Conservation (phyloP, 1,140 invertebrate species). For the Popillia japonica region DNA sequence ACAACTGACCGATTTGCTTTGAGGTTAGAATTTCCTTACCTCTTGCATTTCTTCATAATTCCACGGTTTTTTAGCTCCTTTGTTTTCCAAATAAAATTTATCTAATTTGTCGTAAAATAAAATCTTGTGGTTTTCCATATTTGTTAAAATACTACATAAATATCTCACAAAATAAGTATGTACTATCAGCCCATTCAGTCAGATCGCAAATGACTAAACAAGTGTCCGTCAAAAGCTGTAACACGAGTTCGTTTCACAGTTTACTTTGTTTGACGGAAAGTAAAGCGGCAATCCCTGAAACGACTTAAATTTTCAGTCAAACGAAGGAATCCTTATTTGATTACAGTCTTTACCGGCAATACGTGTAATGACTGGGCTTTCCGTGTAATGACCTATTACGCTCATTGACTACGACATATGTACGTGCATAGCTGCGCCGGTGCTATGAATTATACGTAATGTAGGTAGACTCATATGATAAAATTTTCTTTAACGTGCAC, state of each 20-base stretch:
- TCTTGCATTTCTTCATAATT: conserved; percentile 24
- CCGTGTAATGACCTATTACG: background rate
- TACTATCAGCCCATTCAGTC: background rate
- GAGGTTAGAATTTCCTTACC: conserved; percentile 14
- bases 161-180: no score
- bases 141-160: no score
- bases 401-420: background rate
- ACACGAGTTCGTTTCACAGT: no score
- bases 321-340: conserved; percentile 9
- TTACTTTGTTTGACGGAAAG: background rate
- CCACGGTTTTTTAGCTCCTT: conserved; percentile 3
- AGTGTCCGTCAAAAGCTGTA: background rate
- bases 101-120: conserved; percentile 15
- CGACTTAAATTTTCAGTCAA: conserved; percentile 12
- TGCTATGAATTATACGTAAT: no score
- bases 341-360: conserved; percentile 14
- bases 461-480: no score
- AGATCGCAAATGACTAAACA: background rate
- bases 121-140: conserved; percentile 20
- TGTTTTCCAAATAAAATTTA: conserved; percentile 18
- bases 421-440: no score
- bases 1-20: background rate
- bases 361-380: conserved; percentile 8
- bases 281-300: conserved; percentile 17
- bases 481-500: no score